A percentile compares a stretch with the other conserved stretches of the same genome.
Conservation (phyloP, 2,888 invertebrate genomes). For the Cotesia congregata region DNA sequence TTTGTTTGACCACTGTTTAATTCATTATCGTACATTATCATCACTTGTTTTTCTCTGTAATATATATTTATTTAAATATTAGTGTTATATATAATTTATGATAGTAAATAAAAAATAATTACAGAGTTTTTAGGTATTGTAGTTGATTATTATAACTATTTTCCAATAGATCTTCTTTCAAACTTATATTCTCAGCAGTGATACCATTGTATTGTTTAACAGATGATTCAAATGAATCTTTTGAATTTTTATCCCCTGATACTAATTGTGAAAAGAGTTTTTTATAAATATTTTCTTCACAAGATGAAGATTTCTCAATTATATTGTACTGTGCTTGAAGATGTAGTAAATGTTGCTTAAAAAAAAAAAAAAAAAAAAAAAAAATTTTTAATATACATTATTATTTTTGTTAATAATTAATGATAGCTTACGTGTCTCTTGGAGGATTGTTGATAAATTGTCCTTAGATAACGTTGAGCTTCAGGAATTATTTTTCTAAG, state of each 20-base stretch:
- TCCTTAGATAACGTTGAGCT: constrained; percentile 60
- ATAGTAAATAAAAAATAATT: constrained; percentile 27
- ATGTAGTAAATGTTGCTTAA: constrained; percentile 59
- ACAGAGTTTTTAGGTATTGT: constrained; percentile 44
- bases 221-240: constrained; percentile 49
- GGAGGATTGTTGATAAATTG: constrained; percentile 60
- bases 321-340: constrained; percentile 56
- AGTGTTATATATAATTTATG: not conserved
- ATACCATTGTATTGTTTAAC: constrained; percentile 56
- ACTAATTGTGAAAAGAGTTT: constrained; percentile 59
- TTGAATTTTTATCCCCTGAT: constrained; percentile 42
- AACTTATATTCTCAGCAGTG: constrained; percentile 52
- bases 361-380: constrained; percentile 35
- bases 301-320: constrained; percentile 45
- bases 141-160: constrained; percentile 46
- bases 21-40: constrained; percentile 53
- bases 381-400: not conserved
- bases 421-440: constrained; percentile 59
- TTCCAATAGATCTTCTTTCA: constrained; percentile 52
- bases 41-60: constrained; percentile 56
- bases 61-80: constrained; percentile 19
- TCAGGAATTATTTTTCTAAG: constrained; percentile 60
- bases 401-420: not conserved
- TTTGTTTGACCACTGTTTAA: constrained; percentile 55
- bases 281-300: constrained; percentile 58